Conservation (phyloP, 2,113 vertebrate species). For the Eudorcas thomsonii region DNA sequence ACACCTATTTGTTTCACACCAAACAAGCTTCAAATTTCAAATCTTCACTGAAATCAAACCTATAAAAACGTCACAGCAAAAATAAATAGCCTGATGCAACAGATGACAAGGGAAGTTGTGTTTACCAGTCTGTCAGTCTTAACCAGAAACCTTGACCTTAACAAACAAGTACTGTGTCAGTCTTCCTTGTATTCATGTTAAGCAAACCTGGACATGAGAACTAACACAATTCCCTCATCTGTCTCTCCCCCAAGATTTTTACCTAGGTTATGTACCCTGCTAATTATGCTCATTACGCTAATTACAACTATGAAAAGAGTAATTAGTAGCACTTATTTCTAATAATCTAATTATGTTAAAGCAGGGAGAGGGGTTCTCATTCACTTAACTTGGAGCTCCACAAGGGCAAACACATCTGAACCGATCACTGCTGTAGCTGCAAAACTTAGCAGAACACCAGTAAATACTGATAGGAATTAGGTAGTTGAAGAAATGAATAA, state of each 20-base stretch:
- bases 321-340: not conserved
- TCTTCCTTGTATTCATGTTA: not conserved
- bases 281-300: not conserved
- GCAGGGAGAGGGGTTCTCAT: not conserved
- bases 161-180: not conserved
- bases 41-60: constrained; percentile 33
- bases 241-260: not conserved
- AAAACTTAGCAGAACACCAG: not conserved
- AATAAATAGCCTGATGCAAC: constrained; percentile 16
- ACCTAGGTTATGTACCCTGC: not conserved
- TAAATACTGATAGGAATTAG: not conserved
- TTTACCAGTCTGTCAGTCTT: not conserved
- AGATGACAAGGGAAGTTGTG: not conserved
- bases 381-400: not conserved
- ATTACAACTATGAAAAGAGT: not conserved
- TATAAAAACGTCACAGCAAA: constrained; percentile 42
- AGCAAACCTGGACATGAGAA: not conserved
- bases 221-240: not conserved
- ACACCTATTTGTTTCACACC: constrained; percentile 21
- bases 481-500: not conserved
- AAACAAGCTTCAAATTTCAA: constrained; percentile 49
- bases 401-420: not conserved
- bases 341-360: not conserved
- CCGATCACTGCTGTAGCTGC: not conserved
- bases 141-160: not conserved